Evolutionary conservation across 2,113 vertebrate genomes (phyloP).

Genomic region (Aptenodytes forsteri): DNA sequence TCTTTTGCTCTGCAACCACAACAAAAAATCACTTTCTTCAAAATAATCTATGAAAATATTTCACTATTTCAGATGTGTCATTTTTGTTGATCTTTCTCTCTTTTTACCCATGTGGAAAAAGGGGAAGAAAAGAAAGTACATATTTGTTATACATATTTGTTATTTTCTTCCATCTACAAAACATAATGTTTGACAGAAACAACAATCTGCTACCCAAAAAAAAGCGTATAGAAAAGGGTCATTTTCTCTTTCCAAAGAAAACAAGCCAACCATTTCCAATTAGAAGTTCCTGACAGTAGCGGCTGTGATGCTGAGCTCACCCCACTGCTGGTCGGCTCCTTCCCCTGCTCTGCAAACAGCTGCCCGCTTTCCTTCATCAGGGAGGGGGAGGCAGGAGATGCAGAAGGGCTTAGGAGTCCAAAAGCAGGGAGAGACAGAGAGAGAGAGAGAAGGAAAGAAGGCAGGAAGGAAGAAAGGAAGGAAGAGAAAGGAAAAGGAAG

Average conservation of each 20-base stretch:
- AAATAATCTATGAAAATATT: background rate
- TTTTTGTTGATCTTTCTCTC: background rate
- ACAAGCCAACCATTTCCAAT: constrained; percentile 1
- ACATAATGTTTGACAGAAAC: constrained; percentile 1
- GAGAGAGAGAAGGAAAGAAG: background rate
- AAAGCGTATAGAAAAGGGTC: background rate
- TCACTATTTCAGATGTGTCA: background rate
- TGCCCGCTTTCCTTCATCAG: background rate
- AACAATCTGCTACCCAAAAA: background rate
- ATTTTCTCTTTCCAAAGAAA: background rate
- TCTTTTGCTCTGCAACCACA: background rate
- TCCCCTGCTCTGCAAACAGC: background rate
- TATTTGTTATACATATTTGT: background rate
- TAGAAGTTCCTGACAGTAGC: background rate
- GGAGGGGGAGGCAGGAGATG: background rate
- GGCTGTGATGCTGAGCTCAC: background rate
- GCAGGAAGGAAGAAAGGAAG: background rate
- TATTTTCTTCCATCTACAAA: background rate
- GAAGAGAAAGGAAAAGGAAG: background rate
- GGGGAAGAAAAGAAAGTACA: background rate
- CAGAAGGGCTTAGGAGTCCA: background rate
- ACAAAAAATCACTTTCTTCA: background rate
- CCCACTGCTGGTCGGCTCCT: background rate
- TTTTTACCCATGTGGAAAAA: background rate
- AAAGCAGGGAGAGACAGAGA: background rate